These are phyloP conservation scores for Tychaedon coryphoeus DNA, from an alignment of 2,113 vertebrate genomes.

Conservation along the genomic window DNA sequence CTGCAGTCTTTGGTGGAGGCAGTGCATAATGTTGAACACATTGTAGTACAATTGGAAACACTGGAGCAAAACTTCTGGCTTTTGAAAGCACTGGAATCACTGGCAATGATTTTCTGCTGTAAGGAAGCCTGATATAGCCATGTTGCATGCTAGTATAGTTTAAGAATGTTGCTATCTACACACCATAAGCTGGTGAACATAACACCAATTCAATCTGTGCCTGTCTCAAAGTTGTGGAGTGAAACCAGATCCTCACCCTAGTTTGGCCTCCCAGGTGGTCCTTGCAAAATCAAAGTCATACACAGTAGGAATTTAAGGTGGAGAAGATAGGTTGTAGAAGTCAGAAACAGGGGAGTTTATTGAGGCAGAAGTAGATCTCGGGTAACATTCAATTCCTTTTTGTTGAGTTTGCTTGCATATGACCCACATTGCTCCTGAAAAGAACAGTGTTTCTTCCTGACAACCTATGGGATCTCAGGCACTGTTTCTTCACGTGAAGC, in stretches of 20 bases:
- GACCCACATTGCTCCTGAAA: not conserved
- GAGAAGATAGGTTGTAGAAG: not conserved
- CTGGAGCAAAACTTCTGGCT: not conserved
- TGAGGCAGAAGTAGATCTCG: not conserved
- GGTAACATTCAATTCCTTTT: not conserved
- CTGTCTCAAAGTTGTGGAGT: not conserved
- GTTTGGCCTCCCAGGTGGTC: not conserved
- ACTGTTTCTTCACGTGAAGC: not conserved
- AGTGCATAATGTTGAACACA: not conserved
- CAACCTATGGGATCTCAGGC: not conserved
- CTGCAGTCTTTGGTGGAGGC: not conserved
- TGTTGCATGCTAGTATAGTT: accelerated
- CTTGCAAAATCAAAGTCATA: not conserved
- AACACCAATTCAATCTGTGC: not conserved
- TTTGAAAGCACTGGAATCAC: not conserved
- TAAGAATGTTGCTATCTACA: not conserved
- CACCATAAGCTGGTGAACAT: not conserved
- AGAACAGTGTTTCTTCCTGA: not conserved
- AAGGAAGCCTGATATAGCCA: not conserved
- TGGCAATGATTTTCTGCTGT: not conserved
- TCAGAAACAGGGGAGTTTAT: not conserved
- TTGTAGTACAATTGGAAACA: not conserved
- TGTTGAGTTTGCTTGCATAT: not conserved
- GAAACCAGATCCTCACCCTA: not conserved
- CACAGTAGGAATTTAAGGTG: not conserved